Percentiles rank a stretch among this genome's conserved stretches.
Evolutionary conservation across 2,113 vertebrate species (phyloP).

Genomic region (Narcine bancroftii): DNA sequence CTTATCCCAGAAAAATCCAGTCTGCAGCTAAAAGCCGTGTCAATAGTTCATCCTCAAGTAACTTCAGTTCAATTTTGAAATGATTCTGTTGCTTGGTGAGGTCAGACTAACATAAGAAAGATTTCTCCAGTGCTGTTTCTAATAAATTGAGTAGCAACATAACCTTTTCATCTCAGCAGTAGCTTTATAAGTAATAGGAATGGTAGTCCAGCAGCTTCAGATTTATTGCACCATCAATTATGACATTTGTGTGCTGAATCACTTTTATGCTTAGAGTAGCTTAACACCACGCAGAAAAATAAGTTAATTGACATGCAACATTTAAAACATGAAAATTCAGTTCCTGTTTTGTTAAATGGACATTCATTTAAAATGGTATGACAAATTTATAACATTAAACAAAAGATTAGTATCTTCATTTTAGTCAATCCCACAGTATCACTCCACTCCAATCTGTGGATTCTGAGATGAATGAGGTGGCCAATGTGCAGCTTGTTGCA

Average conservation of each 20-base stretch:
- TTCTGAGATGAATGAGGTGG: not conserved
- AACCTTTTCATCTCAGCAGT: not conserved
- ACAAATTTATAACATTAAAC: not conserved
- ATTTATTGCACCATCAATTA: not conserved
- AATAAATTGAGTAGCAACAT: conserved; percentile 6
- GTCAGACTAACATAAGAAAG: conserved; percentile 50
- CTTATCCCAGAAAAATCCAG: conserved; percentile 61
- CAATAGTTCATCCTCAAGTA: conserved; percentile 64
- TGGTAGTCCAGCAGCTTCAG: not conserved
- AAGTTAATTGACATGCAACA: not conserved
- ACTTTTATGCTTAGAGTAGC: not conserved
- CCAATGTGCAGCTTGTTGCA: too few relatives aligned
- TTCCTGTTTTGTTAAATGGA: not conserved
- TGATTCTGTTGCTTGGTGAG: conserved; percentile 68
- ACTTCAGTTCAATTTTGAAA: conserved; percentile 74
- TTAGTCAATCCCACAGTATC: not conserved
- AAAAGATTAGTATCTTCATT: not conserved
- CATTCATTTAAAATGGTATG: not conserved
- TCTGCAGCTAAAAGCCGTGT: conserved; percentile 57
- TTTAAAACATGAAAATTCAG: not conserved
- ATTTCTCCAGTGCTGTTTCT: conserved; percentile 19
- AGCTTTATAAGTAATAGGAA: not conserved
- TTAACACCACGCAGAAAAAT: not conserved
- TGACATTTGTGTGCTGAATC: not conserved
- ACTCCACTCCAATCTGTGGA: too few relatives aligned